Evolutionary conservation across 1,140 invertebrate genomes (phyloP), one percentile per base, ranked within the genome.

Genomic region (Drosophila miranda): DNA sequence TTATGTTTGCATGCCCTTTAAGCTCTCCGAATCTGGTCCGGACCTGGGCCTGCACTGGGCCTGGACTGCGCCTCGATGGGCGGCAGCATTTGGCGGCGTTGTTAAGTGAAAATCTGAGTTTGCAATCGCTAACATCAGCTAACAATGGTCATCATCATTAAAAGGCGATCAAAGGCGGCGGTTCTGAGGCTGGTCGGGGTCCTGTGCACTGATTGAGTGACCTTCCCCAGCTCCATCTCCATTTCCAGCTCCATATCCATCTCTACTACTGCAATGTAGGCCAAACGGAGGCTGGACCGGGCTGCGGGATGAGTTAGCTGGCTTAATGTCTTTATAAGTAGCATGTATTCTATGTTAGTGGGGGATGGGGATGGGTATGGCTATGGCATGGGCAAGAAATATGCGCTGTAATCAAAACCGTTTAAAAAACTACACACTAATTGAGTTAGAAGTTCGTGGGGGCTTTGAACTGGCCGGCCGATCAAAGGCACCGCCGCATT

Each of bases 111-210:
- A 87, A 87, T 87, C 82, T 78, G 81, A 50, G 57, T 67, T 80
- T 75, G 75, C 83, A 87, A 88, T 88, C 83, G 83, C 83, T 82
- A 88, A 79, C 79, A 89, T 89, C 83, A 84, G 83, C 83, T 88
- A 89, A 89, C 80, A 89, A 89, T 89, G 86, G 84, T 89, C 86
- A 89, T 89, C 84, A 89, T 89, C 84, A 89, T 89, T 89, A 89
- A 89, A 89, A 81, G 67, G 86, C 87, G 84, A 89, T 89, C 86
- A 89, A 89, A 34, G 50, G 63, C 62, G 51, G 38, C 67, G n/a
- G 45, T 41, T 52, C 59, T 72, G 54, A 46, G 8, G 14, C 0
- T 52, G 50, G 16, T 13, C 34, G 42, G 34, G 26, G 49, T 58
- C 79, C 80, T 62, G 43, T 41, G 64, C 61, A 50, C 59, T 84